phyloP scores from a whole-genome alignment of 2,113 vertebrate species.

The Rattus rattus region DNA sequence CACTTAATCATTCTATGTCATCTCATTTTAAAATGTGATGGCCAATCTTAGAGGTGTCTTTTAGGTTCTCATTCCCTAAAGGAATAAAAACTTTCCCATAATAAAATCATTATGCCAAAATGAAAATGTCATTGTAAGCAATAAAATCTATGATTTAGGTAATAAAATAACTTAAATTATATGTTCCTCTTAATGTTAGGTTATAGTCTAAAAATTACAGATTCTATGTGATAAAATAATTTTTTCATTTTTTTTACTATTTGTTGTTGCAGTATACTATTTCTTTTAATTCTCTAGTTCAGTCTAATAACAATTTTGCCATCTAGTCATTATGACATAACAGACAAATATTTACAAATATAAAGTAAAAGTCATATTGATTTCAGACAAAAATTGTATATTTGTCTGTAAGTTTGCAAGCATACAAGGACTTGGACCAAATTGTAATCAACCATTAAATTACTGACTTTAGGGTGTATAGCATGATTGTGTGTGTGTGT shows the following conservation, averaged over 20 bases:
- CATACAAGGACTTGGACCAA: neutral
- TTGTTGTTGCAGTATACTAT: neutral
- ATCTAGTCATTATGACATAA: neutral
- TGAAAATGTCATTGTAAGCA: neutral
- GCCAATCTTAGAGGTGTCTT: conserved; percentile 16
- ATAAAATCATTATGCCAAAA: conserved; percentile 58
- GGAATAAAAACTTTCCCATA: neutral
- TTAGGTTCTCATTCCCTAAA: conserved; percentile 41
- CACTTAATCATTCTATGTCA: conserved; percentile 60
- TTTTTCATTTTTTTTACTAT: neutral
- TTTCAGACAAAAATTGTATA: neutral
- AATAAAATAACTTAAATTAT: conserved; percentile 50
- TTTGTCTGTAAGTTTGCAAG: neutral
- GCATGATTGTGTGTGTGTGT: neutral
- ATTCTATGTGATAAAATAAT: neutral
- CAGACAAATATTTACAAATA: neutral
- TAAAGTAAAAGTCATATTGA: neutral
- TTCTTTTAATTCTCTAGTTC: neutral
- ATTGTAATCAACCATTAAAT: neutral
- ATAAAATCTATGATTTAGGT: neutral
- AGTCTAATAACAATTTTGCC: conserved; percentile 18
- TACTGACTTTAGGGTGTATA: neutral
- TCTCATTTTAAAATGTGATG: conserved; percentile 68
- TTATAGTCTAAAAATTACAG: neutral
- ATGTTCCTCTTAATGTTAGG: neutral